These are phyloP conservation scores for Silurus lanzhouensis DNA, from an alignment of 2,797 vertebrate genomes.

Conservation along the genomic window DNA sequence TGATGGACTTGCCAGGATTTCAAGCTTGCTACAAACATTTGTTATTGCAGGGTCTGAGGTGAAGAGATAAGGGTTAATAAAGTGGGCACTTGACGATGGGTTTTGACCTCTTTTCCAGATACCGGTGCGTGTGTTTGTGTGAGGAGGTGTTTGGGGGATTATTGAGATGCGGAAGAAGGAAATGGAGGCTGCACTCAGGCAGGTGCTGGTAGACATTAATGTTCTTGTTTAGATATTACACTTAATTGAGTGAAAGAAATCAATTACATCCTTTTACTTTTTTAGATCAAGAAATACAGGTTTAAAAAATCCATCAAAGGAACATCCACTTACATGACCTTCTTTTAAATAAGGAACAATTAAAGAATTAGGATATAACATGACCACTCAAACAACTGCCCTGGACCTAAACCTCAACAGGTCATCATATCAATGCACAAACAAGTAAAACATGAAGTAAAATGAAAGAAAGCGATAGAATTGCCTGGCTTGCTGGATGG, in stretches of 20 bases:
- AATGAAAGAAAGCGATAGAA: slow-evolving; percentile 47
- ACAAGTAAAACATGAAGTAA: slow-evolving; percentile 66
- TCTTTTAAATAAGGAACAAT: neutral
- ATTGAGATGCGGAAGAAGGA: slow-evolving; percentile 31
- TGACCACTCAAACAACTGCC: neutral
- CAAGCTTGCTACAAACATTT: slow-evolving; percentile 47
- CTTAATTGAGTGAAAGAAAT: neutral
- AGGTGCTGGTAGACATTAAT: slow-evolving; percentile 4
- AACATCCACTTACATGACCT: neutral
- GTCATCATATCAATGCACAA: slow-evolving; percentile 67
- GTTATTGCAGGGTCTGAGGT: slow-evolving; percentile 60
- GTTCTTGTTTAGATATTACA: neutral
- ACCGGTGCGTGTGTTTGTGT: neutral
- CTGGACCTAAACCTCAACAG: slow-evolving; percentile 11
- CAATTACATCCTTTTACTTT: neutral
- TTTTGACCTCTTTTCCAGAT: slow-evolving; percentile 48
- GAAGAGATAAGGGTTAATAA: slow-evolving; percentile 61
- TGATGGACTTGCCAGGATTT: slow-evolving; percentile 57
- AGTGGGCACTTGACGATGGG: slow-evolving; percentile 42
- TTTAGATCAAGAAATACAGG: neutral
- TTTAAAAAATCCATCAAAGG: neutral
- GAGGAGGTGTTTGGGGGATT: slow-evolving; percentile 40
- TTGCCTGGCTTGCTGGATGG: slow-evolving; percentile 64
- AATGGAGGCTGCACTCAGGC: slow-evolving; percentile 15
- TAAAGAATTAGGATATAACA: neutral